Percentiles rank a stretch among this genome's conserved stretches.
These are phyloP conservation scores for Tetragonisca angustula DNA, from an alignment of 2,888 invertebrate species.

Conservation along the genomic window DNA sequence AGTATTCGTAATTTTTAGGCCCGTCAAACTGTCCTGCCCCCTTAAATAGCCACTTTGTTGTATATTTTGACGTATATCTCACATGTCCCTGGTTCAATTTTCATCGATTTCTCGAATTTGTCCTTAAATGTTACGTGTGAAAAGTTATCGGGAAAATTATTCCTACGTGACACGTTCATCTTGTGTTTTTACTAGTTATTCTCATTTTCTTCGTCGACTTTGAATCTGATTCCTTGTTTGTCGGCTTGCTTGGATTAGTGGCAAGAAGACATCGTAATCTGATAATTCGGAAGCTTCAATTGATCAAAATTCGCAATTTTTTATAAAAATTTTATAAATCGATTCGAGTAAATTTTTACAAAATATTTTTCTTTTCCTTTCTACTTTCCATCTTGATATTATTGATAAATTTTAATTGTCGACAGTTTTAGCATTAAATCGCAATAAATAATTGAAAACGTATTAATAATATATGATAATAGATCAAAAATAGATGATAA, in stretches of 20 bases:
- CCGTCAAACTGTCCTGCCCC: too few species aligned
- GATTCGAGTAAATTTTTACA: not conserved
- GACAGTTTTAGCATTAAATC: not conserved
- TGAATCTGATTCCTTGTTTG: not conserved
- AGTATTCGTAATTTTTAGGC: too few species aligned
- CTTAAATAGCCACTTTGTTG: constrained; percentile 49
- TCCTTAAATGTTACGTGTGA: not conserved
- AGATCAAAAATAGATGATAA: not conserved
- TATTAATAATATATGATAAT: not conserved
- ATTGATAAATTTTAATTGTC: not conserved
- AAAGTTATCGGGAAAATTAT: not conserved
- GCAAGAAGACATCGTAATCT: not conserved
- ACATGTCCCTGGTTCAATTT: constrained; percentile 18
- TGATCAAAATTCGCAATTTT: not conserved
- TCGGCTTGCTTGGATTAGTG: not conserved
- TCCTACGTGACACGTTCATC: not conserved
- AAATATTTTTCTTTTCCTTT: not conserved
- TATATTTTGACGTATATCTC: not conserved
- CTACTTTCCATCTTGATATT: not conserved
- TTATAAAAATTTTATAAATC: not conserved
- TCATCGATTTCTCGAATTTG: constrained; percentile 21
- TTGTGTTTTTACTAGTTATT: not conserved
- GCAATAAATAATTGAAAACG: not conserved
- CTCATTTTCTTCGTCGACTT: not conserved
- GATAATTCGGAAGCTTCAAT: not conserved